These are phyloP conservation scores for Peribatodes rhomboidaria DNA, from an alignment of 2,888 invertebrate species.

Conservation along the genomic window DNA sequence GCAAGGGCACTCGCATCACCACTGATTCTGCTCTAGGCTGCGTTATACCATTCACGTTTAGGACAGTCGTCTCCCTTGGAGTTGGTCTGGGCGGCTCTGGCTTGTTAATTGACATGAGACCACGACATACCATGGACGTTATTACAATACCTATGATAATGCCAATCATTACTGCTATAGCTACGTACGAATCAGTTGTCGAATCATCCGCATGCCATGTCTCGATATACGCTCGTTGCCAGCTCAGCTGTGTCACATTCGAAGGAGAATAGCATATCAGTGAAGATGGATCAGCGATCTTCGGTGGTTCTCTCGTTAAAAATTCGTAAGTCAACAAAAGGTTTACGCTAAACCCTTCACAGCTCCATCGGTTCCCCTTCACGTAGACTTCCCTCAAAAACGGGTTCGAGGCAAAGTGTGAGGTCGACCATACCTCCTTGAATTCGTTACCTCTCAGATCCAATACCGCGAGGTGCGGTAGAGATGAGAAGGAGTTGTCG, in stretches of 20 bases:
- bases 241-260: constrained; percentile 88
- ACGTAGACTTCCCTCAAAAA: constrained; percentile 87
- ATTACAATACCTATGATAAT: constrained; percentile 84
- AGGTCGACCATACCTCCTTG: constrained; percentile 87
- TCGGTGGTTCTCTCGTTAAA: constrained; percentile 85
- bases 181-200: constrained; percentile 80
- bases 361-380: constrained; percentile 92
- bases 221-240: constrained; percentile 89
- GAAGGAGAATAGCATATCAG: constrained; percentile 90
- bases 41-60: constrained; percentile 66
- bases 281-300: constrained; percentile 71
- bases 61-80: constrained; percentile 70
- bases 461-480: constrained; percentile 88
- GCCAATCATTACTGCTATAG: constrained; percentile 84
- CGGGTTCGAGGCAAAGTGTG: constrained; percentile 87
- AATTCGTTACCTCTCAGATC: constrained; percentile 91
- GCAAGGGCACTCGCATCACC: constrained; percentile 69
- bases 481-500: constrained; percentile 87
- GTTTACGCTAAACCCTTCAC: constrained; percentile 88
- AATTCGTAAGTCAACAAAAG: constrained; percentile 88
- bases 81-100: constrained; percentile 64
- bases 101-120: constrained; percentile 77
- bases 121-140: constrained; percentile 86
- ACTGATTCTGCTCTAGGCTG: constrained; percentile 68
- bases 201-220: constrained; percentile 85